Conservation (phyloP, 2,797 vertebrate genomes). For the Oryzias sinensis region DNA sequence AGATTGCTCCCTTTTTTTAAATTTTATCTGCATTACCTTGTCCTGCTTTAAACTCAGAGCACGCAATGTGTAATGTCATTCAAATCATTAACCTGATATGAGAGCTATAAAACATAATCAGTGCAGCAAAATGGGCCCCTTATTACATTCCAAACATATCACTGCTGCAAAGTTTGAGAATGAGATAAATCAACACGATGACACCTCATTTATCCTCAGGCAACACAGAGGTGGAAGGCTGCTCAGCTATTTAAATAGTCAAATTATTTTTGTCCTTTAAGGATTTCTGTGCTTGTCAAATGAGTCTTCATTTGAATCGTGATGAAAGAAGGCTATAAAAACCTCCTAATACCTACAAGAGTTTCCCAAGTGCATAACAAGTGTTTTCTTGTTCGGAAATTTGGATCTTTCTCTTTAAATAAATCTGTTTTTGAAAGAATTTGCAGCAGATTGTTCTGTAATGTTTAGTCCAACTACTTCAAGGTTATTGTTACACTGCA, state of each 20-base stretch:
- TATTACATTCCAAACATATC: conserved; percentile 20
- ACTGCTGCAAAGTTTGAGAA: conserved; percentile 1
- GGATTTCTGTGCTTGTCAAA: conserved; percentile 21
- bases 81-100: conserved; percentile 22
- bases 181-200: conserved; percentile 11
- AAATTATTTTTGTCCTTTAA: conserved; percentile 15
- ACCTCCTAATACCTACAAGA: neutral
- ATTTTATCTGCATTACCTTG: neutral
- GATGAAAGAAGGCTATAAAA: conserved; percentile 12
- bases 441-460: conserved; percentile 13
- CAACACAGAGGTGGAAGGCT: neutral
- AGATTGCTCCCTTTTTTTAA: neutral
- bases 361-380: neutral
- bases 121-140: conserved; percentile 4
- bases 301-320: conserved; percentile 11
- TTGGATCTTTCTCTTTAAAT: conserved; percentile 14
- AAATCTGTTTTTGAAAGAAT: conserved; percentile 15
- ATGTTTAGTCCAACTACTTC: conserved; percentile 18
- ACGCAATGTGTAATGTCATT: conserved; percentile 6
- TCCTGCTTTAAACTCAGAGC: conserved; percentile 11
- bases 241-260: conserved; percentile 11
- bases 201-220: conserved; percentile 4
- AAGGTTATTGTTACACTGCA: conserved; percentile 17
- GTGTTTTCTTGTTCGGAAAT: neutral
- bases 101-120: conserved; percentile 23